Percentiles rank a stretch among this genome's conserved stretches.
Evolutionary conservation across 2,888 invertebrate species (phyloP).

Genomic region (Megamerina dolium): DNA sequence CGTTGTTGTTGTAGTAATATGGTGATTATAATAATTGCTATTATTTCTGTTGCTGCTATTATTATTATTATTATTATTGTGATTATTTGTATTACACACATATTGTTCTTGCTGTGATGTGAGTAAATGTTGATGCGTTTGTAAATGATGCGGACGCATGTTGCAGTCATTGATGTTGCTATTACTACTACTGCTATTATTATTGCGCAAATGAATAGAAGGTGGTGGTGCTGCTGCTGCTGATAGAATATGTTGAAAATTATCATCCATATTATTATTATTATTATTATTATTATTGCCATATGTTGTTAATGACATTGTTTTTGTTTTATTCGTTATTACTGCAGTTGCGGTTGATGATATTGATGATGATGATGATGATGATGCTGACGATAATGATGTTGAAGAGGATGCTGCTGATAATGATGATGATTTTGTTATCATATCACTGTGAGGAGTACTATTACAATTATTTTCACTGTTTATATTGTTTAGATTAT

Average conservation of each 20-base stretch:
- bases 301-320: too few species aligned
- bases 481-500: slow-evolving; percentile 13
- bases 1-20: background rate
- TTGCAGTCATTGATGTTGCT: slow-evolving; percentile 7
- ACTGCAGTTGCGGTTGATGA: slow-evolving; percentile 5
- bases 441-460: too few species aligned
- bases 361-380: background rate
- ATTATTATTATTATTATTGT: background rate
- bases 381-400: slow-evolving; percentile 4
- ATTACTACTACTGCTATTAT: slow-evolving; percentile 1
- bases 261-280: too few species aligned
- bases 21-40: background rate
- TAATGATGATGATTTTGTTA: slow-evolving; percentile 14
- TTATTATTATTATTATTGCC: too few species aligned
- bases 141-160: too few species aligned
- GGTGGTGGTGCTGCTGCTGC: too few species aligned
- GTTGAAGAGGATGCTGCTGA: slow-evolving; percentile 6
- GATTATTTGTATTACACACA: background rate
- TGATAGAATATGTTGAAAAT: too few species aligned
- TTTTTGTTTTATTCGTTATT: too few species aligned
- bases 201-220: background rate
- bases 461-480: too few species aligned
- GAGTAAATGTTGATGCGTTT: background rate
- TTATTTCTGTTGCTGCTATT: background rate
- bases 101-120: background rate